Conservation (phyloP, 2,888 invertebrate genomes). For the Nymphalis urticae region DNA sequence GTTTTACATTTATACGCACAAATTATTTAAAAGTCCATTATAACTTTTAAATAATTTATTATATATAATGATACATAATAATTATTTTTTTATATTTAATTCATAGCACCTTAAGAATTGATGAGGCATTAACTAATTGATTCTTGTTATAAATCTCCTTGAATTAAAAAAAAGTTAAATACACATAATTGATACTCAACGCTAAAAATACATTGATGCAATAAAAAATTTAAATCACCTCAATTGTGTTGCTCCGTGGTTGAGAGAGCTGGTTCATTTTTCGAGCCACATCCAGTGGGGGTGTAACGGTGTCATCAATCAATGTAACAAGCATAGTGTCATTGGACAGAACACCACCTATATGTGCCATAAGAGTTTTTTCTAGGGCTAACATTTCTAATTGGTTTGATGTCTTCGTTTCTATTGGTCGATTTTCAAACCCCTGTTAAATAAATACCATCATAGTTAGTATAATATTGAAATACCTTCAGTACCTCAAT, state of each 20-base stretch:
- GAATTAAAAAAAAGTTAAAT: too few relatives aligned
- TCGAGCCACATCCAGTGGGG: conserved; percentile 81
- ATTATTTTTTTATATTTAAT: too few relatives aligned
- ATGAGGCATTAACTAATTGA: too few relatives aligned
- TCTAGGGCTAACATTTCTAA: conserved; percentile 87
- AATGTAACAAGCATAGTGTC: conserved; percentile 83
- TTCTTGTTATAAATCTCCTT: too few relatives aligned
- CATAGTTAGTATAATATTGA: not conserved
- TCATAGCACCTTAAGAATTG: too few relatives aligned
- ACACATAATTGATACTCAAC: too few relatives aligned
- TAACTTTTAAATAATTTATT: too few relatives aligned
- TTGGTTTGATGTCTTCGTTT: conserved; percentile 80
- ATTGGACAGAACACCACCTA: conserved; percentile 77
- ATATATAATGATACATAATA: too few relatives aligned
- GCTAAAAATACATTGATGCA: too few relatives aligned
- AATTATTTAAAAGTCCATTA: too few relatives aligned
- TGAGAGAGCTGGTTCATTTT: conserved; percentile 73
- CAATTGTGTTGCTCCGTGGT: conserved; percentile 62
- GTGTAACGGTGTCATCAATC: conserved; percentile 77
- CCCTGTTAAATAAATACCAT: conserved; percentile 52
- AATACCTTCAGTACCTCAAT: too few relatives aligned
- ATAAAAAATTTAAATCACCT: conserved; percentile 50
- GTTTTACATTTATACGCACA: too few relatives aligned
- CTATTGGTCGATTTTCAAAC: conserved; percentile 79
- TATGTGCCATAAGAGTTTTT: conserved; percentile 81